phyloP scores from a whole-genome alignment of 1,140 invertebrate species.

The Oryctes rhinoceros region DNA sequence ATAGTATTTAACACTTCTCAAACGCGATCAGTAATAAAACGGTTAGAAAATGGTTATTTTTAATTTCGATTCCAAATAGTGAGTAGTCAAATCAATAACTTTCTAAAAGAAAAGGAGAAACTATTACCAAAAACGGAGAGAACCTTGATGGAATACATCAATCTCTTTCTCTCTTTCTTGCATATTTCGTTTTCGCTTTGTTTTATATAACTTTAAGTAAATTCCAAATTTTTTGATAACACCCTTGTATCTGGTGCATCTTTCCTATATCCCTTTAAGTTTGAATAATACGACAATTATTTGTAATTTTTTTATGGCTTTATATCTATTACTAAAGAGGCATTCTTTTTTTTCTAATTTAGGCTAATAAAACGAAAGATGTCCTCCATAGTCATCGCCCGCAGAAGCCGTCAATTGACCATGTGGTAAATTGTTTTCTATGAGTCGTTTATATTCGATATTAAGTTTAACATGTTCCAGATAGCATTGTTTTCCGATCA shows the following conservation, averaged over 20 bases:
- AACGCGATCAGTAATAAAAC: neutral
- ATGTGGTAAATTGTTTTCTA: neutral
- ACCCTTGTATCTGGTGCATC: neutral
- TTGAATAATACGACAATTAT: neutral
- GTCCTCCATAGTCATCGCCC: constrained; percentile 4
- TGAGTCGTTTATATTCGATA: neutral
- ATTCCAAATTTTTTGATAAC: neutral
- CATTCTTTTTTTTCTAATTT: neutral
- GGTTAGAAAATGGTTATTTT: neutral
- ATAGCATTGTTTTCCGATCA: neutral
- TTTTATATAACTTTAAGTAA: neutral
- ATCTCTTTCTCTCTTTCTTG: neutral
- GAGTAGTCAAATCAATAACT: neutral
- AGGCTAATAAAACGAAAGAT: constrained; percentile 17
- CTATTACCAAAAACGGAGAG: neutral
- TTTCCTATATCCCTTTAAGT: neutral
- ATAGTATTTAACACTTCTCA: neutral
- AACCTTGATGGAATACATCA: neutral
- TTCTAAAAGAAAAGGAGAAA: neutral
- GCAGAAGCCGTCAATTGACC: neutral
- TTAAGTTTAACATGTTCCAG: neutral
- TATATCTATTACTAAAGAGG: neutral
- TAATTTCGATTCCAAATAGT: neutral
- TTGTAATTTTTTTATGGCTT: neutral
- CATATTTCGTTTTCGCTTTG: neutral